phyloP scores from a whole-genome alignment of 2,797 vertebrate species.

The Trachops cirrhosus region DNA sequence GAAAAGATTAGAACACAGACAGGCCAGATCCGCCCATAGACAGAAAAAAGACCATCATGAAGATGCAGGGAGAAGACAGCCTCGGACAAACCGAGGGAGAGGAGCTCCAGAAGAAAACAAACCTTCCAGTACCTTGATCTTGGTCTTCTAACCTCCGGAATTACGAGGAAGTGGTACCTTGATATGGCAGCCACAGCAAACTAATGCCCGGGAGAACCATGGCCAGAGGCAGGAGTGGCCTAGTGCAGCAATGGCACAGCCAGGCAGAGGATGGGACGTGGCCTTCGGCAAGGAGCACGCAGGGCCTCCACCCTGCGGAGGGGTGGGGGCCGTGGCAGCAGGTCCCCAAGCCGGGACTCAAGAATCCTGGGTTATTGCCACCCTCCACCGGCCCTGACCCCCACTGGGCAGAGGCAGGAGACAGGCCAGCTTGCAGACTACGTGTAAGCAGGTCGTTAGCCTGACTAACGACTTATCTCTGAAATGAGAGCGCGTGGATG shows the following conservation, averaged over 20 bases:
- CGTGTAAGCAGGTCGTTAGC: not conserved
- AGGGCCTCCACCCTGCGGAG: not conserved
- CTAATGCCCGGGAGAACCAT: too few relatives aligned
- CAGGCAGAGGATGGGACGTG: accelerated
- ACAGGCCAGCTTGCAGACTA: not conserved
- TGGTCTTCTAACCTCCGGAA: not conserved
- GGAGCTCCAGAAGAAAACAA: not conserved
- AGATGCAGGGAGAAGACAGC: not conserved
- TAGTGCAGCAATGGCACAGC: not conserved
- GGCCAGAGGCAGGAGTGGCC: not conserved
- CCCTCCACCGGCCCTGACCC: not conserved
- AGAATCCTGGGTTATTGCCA: not conserved
- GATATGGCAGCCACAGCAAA: not conserved
- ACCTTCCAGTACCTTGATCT: not conserved
- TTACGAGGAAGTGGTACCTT: not conserved
- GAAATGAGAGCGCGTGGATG: not conserved
- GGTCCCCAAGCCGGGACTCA: not conserved
- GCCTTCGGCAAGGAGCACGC: accelerated
- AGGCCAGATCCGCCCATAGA: not conserved
- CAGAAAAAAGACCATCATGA: not conserved
- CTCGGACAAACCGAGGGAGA: accelerated
- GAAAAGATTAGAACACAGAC: not conserved
- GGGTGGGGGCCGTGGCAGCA: not conserved
- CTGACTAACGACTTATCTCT: not conserved
- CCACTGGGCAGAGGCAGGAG: not conserved